These are phyloP conservation scores for Ammodytes dubius DNA, from an alignment of 2,113 vertebrate species.

Conservation along the genomic window DNA sequence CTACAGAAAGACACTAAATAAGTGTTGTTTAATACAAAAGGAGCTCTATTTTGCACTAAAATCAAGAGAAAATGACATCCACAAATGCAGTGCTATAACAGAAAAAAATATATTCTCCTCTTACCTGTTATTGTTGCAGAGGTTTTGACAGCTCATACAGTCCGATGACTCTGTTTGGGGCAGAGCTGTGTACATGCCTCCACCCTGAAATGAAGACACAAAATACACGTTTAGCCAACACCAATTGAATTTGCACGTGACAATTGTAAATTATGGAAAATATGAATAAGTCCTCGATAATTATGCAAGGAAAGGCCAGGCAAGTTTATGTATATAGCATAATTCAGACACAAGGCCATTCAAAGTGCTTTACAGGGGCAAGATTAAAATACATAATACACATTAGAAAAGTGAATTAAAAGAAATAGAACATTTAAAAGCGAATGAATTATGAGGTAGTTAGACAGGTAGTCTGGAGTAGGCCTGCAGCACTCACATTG, in stretches of 20 bases:
- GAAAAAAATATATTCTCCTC: background rate
- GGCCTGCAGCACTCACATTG: conserved; percentile 87
- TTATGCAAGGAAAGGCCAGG: too few relatives aligned
- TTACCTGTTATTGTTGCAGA: conserved; percentile 97
- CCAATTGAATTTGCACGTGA: background rate
- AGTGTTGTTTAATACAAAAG: background rate
- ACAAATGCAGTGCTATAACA: background rate
- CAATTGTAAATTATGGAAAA: background rate
- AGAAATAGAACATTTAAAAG: too few relatives aligned
- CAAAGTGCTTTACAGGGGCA: too few relatives aligned
- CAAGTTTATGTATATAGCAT: too few relatives aligned
- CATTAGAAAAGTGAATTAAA: too few relatives aligned
- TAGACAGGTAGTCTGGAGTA: background rate
- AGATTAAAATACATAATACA: too few relatives aligned
- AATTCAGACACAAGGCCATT: too few relatives aligned
- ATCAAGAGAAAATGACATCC: background rate
- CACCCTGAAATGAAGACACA: conserved; percentile 83
- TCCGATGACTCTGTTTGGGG: conserved; percentile 89
- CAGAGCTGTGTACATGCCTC: conserved; percentile 87
- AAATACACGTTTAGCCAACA: conserved; percentile 32
- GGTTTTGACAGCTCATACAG: conserved; percentile 93
- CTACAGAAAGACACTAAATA: too few relatives aligned
- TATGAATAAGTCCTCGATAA: background rate
- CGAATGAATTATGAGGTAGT: too few relatives aligned
- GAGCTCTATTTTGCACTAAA: too few relatives aligned